phyloP scores from a whole-genome alignment of 2,797 vertebrate genomes.

The Philypnodon macrostomus region DNA sequence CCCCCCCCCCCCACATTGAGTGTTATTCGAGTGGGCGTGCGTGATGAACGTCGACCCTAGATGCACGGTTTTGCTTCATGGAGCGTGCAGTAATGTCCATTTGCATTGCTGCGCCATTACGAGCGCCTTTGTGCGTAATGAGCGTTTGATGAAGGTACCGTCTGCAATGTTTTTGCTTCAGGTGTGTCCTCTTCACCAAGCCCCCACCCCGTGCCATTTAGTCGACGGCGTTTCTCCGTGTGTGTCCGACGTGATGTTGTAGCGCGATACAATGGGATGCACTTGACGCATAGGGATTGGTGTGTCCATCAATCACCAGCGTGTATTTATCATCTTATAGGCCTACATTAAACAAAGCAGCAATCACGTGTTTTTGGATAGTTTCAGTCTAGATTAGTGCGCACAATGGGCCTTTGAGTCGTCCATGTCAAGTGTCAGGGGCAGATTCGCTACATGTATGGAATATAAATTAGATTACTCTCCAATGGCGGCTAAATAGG shows the following conservation, averaged over 20 bases:
- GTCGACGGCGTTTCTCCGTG: constrained; percentile 4
- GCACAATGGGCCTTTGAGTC: background rate
- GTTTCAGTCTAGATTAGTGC: background rate
- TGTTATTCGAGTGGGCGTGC: constrained; percentile 18
- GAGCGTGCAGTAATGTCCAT: constrained; percentile 39
- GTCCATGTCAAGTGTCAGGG: background rate
- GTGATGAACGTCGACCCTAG: constrained; percentile 1
- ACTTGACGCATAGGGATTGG: constrained; percentile 36
- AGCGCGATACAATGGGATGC: constrained; percentile 8
- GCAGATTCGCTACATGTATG: background rate
- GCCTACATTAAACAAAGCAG: background rate
- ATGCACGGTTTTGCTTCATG: constrained; percentile 36
- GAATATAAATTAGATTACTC: background rate
- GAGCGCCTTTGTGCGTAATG: constrained; percentile 30
- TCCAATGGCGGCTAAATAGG: background rate
- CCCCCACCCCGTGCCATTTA: constrained; percentile 5
- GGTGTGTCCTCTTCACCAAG: constrained; percentile 27
- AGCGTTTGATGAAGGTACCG: constrained; percentile 18
- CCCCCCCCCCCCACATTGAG: background rate
- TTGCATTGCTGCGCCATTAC: constrained; percentile 25
- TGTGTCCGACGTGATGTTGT: background rate
- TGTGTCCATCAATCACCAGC: constrained; percentile 12
- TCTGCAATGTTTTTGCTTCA: constrained; percentile 44
- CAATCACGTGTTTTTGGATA: background rate
- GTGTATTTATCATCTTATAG: background rate